Conservation (phyloP, 2,797 vertebrate species). For the Sebastes minor region DNA sequence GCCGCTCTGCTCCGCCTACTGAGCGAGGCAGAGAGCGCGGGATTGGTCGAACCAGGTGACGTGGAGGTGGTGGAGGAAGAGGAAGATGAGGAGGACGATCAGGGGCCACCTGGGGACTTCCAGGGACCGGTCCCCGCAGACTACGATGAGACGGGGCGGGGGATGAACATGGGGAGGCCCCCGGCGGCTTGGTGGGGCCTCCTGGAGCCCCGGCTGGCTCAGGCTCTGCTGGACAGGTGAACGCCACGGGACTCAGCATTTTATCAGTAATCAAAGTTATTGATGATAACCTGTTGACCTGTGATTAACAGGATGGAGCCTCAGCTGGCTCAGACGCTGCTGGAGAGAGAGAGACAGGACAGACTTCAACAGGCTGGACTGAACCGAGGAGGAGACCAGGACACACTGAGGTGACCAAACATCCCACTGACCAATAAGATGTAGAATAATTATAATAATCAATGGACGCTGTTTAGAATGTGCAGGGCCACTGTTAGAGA, state of each 20-base stretch:
- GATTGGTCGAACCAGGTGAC: constrained; percentile 49
- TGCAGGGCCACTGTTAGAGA: too few species aligned
- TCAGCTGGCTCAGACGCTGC: constrained; percentile 74
- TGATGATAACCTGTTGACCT: background rate
- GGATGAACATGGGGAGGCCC: constrained; percentile 70
- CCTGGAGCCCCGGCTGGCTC: constrained; percentile 74
- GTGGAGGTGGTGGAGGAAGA: constrained; percentile 68
- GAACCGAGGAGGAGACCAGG: constrained; percentile 68
- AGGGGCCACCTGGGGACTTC: constrained; percentile 59
- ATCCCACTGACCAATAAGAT: background rate
- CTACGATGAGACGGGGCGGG: constrained; percentile 79
- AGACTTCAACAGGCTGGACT: constrained; percentile 55
- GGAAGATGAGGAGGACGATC: constrained; percentile 67
- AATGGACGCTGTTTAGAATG: too few species aligned
- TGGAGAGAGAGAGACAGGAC: constrained; percentile 77
- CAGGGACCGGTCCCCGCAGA: constrained; percentile 65
- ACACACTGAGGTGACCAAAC: constrained; percentile 70
- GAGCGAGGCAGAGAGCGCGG: constrained; percentile 68
- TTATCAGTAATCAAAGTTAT: background rate
- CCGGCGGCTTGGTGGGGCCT: constrained; percentile 70
- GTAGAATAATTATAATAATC: too few species aligned
- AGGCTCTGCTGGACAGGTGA: constrained; percentile 79
- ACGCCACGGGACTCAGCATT: too few species aligned
- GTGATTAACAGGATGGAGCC: constrained; percentile 66
- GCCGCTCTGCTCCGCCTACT: constrained; percentile 81